phyloP scores from a whole-genome alignment of 2,113 vertebrate genomes.

The Semnornis frantzii region DNA sequence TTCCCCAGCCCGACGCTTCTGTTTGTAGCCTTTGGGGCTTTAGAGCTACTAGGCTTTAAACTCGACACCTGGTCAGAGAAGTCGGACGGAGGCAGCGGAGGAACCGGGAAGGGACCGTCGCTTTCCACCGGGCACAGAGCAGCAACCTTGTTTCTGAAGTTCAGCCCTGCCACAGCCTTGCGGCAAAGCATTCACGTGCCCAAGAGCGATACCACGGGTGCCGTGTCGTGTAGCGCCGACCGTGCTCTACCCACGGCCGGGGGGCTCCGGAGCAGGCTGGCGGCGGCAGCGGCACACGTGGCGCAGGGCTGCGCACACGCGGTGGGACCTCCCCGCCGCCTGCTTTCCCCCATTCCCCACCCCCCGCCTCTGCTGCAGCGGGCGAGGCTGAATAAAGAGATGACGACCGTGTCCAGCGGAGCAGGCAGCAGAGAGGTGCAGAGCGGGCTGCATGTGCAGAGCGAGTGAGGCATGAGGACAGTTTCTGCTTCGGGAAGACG shows the following conservation, averaged over 20 bases:
- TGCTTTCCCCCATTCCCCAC: too few species aligned
- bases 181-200: neutral
- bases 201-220: neutral
- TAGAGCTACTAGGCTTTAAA: neutral
- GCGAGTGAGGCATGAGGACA: neutral
- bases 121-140: neutral
- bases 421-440: neutral
- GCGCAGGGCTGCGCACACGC: neutral
- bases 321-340: neutral
- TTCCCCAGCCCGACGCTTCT: neutral
- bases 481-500: neutral
- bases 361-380: neutral
- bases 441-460: too few species aligned
- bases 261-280: neutral
- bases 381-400: neutral
- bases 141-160: neutral
- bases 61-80: neutral
- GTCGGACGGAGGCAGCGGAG: neutral
- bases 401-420: neutral
- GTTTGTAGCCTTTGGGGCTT: neutral
- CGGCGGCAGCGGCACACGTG: neutral
- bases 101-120: neutral
- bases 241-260: neutral
- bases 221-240: neutral
- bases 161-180: neutral